These are phyloP conservation scores for Microcebus jonahi DNA, from an alignment of 2,113 vertebrate species.

Conservation along the genomic window DNA sequence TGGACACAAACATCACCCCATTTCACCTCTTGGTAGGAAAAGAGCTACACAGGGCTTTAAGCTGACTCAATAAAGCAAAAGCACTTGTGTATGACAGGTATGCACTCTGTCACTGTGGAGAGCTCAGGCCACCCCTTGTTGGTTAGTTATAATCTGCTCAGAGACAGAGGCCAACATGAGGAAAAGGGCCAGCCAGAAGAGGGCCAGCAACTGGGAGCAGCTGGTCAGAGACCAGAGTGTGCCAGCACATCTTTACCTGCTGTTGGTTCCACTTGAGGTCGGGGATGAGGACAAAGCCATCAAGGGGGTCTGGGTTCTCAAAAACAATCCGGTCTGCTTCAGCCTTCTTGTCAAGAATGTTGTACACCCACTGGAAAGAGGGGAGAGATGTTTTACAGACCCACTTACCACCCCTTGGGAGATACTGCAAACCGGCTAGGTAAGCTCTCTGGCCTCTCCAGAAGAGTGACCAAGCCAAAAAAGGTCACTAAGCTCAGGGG, in stretches of 20 bases:
- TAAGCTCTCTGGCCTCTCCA: background rate
- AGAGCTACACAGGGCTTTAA: background rate
- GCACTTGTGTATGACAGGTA: background rate
- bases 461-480: background rate
- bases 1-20: background rate
- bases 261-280: conserved; percentile 98
- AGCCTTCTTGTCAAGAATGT: conserved; percentile 97
- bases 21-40: background rate
- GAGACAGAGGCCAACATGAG: background rate
- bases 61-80: background rate
- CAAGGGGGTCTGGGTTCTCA: conserved; percentile 91
- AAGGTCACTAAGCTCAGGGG: background rate
- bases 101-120: background rate
- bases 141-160: background rate
- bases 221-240: background rate
- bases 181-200: background rate
- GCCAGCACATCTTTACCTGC: conserved; percentile 87
- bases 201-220: background rate
- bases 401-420: no score
- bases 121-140: background rate
- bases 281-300: conserved; percentile 94
- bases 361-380: conserved; percentile 94
- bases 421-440: background rate
- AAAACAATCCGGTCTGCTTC: conserved; percentile 92
- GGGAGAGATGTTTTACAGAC: background rate